Conservation (phyloP, 2,888 invertebrate species). For the Tetropium fuscum region DNA sequence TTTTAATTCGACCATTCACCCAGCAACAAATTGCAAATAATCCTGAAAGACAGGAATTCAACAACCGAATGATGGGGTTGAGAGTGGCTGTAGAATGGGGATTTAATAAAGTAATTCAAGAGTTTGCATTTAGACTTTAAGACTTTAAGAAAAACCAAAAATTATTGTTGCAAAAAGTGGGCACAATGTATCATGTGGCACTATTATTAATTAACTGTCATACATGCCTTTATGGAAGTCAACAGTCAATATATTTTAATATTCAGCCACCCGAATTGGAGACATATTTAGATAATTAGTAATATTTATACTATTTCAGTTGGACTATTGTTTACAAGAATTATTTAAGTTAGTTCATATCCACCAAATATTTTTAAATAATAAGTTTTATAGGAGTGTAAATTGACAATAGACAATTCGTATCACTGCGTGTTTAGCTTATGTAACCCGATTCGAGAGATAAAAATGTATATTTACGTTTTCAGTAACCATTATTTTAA, state of each 20-base stretch:
- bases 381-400: too few species aligned
- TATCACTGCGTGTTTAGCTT: too few species aligned
- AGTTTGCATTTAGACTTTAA: constrained; percentile 30
- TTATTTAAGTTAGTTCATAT: neutral
- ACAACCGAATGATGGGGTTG: constrained; percentile 12
- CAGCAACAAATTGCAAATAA: constrained; percentile 6
- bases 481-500: too few species aligned
- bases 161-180: constrained; percentile 2
- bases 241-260: neutral
- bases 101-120: constrained; percentile 20
- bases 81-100: constrained; percentile 24
- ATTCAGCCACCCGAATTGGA: neutral
- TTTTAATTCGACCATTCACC: constrained; percentile 14
- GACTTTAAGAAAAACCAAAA: constrained; percentile 7
- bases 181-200: neutral
- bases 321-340: neutral
- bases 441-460: too few species aligned
- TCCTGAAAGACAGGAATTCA: constrained; percentile 19
- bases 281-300: neutral
- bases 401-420: too few species aligned
- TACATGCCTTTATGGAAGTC: neutral
- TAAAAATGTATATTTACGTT: too few species aligned
- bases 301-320: neutral
- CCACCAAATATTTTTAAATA: neutral
- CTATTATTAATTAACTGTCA: neutral